A percentile compares a stretch with the other conserved stretches of the same genome.
Evolutionary conservation across 1,140 invertebrate species (phyloP).

Genomic region (Apis florea): DNA sequence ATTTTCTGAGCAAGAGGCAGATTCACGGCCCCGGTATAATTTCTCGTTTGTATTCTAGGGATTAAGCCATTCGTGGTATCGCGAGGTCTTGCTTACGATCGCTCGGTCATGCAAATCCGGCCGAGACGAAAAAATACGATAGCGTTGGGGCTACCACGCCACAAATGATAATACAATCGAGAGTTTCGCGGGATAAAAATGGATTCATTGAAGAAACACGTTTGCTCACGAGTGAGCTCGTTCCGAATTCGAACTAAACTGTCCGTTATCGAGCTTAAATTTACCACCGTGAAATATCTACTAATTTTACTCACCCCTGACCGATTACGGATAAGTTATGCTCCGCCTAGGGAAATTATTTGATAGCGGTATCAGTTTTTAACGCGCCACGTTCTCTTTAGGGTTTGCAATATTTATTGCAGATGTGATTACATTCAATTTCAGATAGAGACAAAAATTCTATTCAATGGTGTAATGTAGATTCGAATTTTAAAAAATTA

Average conservation of each 20-base stretch:
- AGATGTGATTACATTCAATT: background rate
- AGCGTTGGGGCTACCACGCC: constrained; percentile 35
- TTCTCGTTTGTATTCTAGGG: constrained; percentile 47
- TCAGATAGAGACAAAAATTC: too few relatives aligned
- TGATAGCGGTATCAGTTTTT: background rate
- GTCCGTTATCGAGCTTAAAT: constrained; percentile 28
- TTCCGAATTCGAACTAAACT: constrained; percentile 11
- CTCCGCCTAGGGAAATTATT: background rate
- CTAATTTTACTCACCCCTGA: background rate
- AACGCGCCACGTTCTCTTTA: background rate
- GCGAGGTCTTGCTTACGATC: constrained; percentile 47
- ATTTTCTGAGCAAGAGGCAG: constrained; percentile 15
- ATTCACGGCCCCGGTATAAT: constrained; percentile 23
- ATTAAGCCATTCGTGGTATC: constrained; percentile 44
- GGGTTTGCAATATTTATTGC: background rate
- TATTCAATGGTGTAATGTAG: too few relatives aligned
- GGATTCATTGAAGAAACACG: constrained; percentile 43
- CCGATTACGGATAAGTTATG: background rate
- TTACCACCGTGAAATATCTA: background rate
- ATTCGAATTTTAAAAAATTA: too few relatives aligned
- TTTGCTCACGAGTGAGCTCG: constrained; percentile 23
- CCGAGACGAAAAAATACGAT: constrained; percentile 59
- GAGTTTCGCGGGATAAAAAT: constrained; percentile 22
- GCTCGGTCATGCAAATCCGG: constrained; percentile 45
- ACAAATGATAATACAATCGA: constrained; percentile 58